phyloP scores from a whole-genome alignment of 2,888 invertebrate genomes.

The Lucinisca nassula region DNA sequence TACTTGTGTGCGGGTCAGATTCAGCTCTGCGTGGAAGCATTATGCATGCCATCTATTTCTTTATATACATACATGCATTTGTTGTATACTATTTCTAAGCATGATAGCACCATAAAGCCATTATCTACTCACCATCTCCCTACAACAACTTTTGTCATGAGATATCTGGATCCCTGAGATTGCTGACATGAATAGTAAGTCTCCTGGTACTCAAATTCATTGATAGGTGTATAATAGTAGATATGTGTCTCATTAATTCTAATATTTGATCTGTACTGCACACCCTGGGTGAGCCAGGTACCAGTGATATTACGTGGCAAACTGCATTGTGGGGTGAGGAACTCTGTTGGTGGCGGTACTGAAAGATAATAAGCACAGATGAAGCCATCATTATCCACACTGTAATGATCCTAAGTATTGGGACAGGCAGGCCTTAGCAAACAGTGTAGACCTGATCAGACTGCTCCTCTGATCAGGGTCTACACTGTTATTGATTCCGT shows the following conservation, averaged over 20 bases:
- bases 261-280: slow-evolving; percentile 96
- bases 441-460: too few relatives aligned
- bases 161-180: slow-evolving; percentile 95
- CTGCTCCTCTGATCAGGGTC: too few relatives aligned
- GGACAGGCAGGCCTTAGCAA: too few relatives aligned
- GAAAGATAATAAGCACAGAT: slow-evolving; percentile 52
- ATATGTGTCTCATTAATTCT: slow-evolving; percentile 98
- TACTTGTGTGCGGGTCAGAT: too few relatives aligned
- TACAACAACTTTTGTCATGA: slow-evolving; percentile 98
- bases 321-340: slow-evolving; percentile 93
- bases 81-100: too few relatives aligned
- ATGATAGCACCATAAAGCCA: too few relatives aligned
- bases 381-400: too few relatives aligned
- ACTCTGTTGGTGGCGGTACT: slow-evolving; percentile 81
- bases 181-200: slow-evolving; percentile 98
- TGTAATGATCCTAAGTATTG: too few relatives aligned
- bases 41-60: too few relatives aligned
- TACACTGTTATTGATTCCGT: too few relatives aligned
- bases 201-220: slow-evolving; percentile 91
- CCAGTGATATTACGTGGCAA: slow-evolving; percentile 98
- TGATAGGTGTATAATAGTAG: slow-evolving; percentile 98
- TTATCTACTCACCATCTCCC: slow-evolving; percentile 96
- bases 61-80: too few relatives aligned
- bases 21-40: too few relatives aligned
- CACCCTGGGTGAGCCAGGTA: slow-evolving; percentile 98